Percentiles rank a stretch among this genome's conserved stretches.
These are phyloP conservation scores for Drosophila setifemur DNA, from an alignment of 1,140 invertebrate species.

Conservation along the genomic window DNA sequence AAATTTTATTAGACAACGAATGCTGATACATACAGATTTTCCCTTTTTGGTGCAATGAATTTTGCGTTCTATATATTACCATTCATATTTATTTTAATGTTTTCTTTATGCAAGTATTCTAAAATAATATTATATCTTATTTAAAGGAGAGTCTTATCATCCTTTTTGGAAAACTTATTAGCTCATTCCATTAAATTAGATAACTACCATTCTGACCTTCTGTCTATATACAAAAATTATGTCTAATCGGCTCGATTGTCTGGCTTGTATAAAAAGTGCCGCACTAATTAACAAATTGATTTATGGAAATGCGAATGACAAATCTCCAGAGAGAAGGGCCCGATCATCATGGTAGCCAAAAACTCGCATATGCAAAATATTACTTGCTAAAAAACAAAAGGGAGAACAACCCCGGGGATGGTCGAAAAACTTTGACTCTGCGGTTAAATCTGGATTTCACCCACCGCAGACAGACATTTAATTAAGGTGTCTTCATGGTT, in stretches of 20 bases:
- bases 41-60: not conserved
- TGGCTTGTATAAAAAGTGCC: slow-evolving; percentile 44
- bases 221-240: not conserved
- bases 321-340: slow-evolving; percentile 45
- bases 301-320: slow-evolving; percentile 80
- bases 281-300: slow-evolving; percentile 81
- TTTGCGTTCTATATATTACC: not conserved
- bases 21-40: too few relatives aligned
- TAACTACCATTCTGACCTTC: not conserved
- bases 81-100: too few relatives aligned
- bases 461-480: slow-evolving; percentile 72
- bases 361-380: slow-evolving; percentile 35
- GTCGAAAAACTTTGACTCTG: slow-evolving; percentile 71
- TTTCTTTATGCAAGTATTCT: too few relatives aligned
- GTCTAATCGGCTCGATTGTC: slow-evolving; percentile 60
- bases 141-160: too few relatives aligned
- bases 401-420: slow-evolving; percentile 19
- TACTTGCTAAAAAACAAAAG: slow-evolving; percentile 38
- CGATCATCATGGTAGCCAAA: slow-evolving; percentile 32
- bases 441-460: slow-evolving; percentile 47
- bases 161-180: slow-evolving; percentile 1
- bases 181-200: not conserved
- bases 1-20: too few relatives aligned
- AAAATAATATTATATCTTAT: too few relatives aligned
- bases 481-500: slow-evolving; percentile 81